Base-by-base conservation (phyloP, 2,888 invertebrate genomes). In the Pristionchus maxplancki region DNA sequence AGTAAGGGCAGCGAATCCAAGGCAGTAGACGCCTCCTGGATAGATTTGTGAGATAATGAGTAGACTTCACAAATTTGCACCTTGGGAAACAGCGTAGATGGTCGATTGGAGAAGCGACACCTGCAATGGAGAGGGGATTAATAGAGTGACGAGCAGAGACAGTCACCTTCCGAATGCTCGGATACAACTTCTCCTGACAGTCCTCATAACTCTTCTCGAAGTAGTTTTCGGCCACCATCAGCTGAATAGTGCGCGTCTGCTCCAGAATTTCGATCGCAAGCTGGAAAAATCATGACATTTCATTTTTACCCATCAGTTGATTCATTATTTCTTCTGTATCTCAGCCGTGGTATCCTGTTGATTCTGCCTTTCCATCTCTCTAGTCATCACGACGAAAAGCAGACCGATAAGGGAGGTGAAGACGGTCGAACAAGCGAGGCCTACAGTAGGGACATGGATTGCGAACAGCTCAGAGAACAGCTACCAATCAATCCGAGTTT, bases 201-300 rank as follows among this genome's bases (percentile, higher is more conserved):
- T 88, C 58, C 11, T 90, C 90, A 88, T 94, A 95, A 74, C 90
- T 91, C 5, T 93, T 90, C 48, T 93, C 91, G 90, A 95, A 95
- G 50, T 92, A 91, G 24, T 91, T 89, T 88, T 95, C 95, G 83
- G 94, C 93, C 1, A 94, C 94, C 71, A 95, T 90, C 50, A 95
- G 91, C 40, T 95, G 95, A 8, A 95, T 95, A 0, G 95, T 95
- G 84, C 95, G 90, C 8, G 95, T 94, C 86, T 95, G 95, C 90
- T 95, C 95, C 24, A 95, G 93, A 24, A 94, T 94, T 90, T 95
- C 95, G 31, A 94, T 92, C 15, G 95, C 95, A 48, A 95, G 91
- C 90, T 91, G 89, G 13, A 34, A 90, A 87, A 64, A 67, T 37
- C 5, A 31, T n/a, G 1, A 1, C 15, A 11, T 40, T 81, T 40